Percentiles rank a stretch among this genome's conserved stretches.
Conservation (phyloP, 1,140 invertebrate genomes). For the Caenorhabditis remanei region DNA sequence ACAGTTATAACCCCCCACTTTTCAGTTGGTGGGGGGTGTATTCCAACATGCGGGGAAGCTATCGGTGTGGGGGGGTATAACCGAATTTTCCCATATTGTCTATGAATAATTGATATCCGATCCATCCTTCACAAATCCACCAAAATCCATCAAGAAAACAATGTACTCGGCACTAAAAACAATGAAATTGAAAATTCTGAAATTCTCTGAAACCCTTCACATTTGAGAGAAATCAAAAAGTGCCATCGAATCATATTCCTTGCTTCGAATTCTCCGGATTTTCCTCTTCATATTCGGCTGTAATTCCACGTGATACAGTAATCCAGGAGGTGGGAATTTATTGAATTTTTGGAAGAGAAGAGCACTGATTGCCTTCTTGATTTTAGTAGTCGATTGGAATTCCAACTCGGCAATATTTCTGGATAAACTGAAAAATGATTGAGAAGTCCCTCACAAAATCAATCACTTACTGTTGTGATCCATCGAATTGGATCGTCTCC, state of each 20-base stretch:
- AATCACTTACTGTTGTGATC: background rate
- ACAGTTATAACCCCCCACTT: too few species aligned
- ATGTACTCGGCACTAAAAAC: constrained; percentile 9
- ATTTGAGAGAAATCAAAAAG: constrained; percentile 6
- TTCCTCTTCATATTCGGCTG: background rate
- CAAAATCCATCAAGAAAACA: background rate
- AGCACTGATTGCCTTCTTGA: background rate
- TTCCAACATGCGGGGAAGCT: too few species aligned
- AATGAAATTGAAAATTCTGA: too few species aligned
- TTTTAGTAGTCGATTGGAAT: background rate
- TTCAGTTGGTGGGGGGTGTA: too few species aligned
- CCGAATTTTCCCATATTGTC: too few species aligned
- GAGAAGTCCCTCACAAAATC: background rate
- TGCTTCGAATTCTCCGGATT: background rate
- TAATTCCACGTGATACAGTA: constrained; percentile 40
- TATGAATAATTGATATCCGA: background rate
- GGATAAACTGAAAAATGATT: background rate
- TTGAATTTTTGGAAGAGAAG: background rate
- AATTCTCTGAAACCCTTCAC: background rate
- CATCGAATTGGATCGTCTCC: background rate
- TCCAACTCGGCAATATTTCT: constrained; percentile 3
- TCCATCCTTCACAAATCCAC: constrained; percentile 7
- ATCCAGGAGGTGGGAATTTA: background rate
- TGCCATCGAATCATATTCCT: background rate
- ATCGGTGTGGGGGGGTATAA: too few species aligned